Base-by-base conservation (phyloP, 2,888 invertebrate species). In the Trichacis sp. region DNA sequence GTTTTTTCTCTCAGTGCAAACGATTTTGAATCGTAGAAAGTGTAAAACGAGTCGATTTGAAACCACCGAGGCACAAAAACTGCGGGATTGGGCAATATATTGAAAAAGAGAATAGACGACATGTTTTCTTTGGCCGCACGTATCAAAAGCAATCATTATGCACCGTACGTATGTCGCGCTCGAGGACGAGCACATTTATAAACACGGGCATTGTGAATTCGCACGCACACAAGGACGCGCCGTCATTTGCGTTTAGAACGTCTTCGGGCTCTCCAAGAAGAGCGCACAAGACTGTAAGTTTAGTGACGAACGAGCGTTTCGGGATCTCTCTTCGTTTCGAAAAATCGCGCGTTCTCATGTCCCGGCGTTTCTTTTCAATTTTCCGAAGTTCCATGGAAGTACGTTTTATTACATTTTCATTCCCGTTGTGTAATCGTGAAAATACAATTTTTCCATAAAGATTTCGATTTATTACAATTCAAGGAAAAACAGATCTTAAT, bases 271-370 rank as follows among this genome's bases (percentile, higher is more conserved):
- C 59, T 60, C 52, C 46, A 51, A 65, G 64, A 64, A 55, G 64
- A 65, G 64, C 60, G 64, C 60, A 57, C 60, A 67, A 71, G 70
- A 59, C 73, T 69, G 67, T 69, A 70, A 72, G 74, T 75, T 69
- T 63, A 72, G 49, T 67, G 63, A 69, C 65, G 66, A 68, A 60
- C 65, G 61, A 55, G 40, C 36, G 14, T 36, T 12, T n/a, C 42
- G 42, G n/a, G 17, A 4, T 6, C 42, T 43, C 19, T 43, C 43
- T 15, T 9, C 17, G 17, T 43, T 43, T 43, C 19, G n/a, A 6
- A 15, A 40, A 40, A 6, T n/a, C 36, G 14, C 36, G 36, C 36
- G n/a, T 12, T 36, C 11, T 11, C 36, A 36, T 11, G 11, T 3
- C 36, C 11, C 36, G 36, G 3, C 11, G 3, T 11, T 36, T 11